Percentiles rank a stretch among this genome's conserved stretches.
These are phyloP conservation scores for Lycodopsis pacificus DNA, from an alignment of 2,797 vertebrate genomes.

Conservation along the genomic window DNA sequence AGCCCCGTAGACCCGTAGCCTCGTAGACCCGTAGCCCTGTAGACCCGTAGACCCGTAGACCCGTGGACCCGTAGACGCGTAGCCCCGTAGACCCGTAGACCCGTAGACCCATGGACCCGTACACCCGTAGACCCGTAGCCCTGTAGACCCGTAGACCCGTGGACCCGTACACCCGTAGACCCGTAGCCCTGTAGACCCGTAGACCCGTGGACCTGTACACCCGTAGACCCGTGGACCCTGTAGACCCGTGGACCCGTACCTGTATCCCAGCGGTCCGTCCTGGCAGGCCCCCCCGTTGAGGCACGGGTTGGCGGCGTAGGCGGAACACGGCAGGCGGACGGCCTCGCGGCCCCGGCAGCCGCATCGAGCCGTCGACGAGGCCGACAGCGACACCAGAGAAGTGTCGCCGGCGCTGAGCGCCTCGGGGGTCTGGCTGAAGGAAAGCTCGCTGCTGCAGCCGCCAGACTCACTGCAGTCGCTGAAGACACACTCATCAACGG, in stretches of 20 bases:
- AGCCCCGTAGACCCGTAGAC: too few species aligned
- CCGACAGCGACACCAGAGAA: conserved; percentile 86
- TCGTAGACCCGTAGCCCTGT: conserved; percentile 51
- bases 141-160: conserved; percentile 68
- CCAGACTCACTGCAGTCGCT: conserved; percentile 83
- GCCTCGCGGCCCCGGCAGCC: conserved; percentile 86
- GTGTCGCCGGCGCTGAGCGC: conserved; percentile 81
- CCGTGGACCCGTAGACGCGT: conserved; percentile 46
- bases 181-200: conserved; percentile 49
- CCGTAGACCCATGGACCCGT: conserved; percentile 38
- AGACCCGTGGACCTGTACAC: conserved; percentile 52
- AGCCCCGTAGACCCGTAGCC: conserved; percentile 41
- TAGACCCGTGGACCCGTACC: conserved; percentile 72
- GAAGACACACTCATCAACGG: conserved; percentile 86
- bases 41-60: conserved; percentile 63
- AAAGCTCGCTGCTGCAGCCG: conserved; percentile 84
- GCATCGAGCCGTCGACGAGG: conserved; percentile 78
- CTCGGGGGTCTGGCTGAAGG: conserved; percentile 80
- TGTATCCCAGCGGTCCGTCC: conserved; percentile 89
- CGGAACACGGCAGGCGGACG: conserved; percentile 84
- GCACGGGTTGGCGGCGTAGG: conserved; percentile 86
- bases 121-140: conserved; percentile 41
- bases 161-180: conserved; percentile 34
- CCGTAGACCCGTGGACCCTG: conserved; percentile 42
- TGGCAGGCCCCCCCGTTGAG: conserved; percentile 89